Evolutionary conservation across 2,113 vertebrate genomes (phyloP).

Genomic region (Orthonyx spaldingii): DNA sequence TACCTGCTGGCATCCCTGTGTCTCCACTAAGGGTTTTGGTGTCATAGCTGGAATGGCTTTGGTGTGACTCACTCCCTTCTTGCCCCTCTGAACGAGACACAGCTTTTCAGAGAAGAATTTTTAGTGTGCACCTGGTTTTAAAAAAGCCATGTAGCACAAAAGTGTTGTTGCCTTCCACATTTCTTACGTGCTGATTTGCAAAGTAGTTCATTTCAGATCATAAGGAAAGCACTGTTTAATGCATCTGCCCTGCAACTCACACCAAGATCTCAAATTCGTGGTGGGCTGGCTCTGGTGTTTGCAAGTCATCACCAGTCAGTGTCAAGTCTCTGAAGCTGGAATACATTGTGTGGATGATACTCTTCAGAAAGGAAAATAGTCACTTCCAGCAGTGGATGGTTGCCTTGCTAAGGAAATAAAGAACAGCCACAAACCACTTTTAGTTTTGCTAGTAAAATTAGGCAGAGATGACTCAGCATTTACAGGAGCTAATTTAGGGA

Average conservation of each 20-base stretch:
- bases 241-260: background rate
- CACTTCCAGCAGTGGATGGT: background rate
- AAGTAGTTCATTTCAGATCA: background rate
- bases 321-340: background rate
- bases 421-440: background rate
- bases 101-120: background rate
- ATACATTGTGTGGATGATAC: fast-evolving
- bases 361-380: background rate
- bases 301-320: background rate
- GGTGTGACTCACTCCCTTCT: background rate
- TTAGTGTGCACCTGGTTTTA: background rate
- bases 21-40: background rate
- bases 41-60: background rate
- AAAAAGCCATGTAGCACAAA: background rate
- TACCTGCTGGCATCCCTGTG: background rate
- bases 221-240: background rate
- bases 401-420: background rate
- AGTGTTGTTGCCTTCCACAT: background rate
- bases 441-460: background rate
- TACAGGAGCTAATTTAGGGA: background rate
- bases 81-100: background rate
- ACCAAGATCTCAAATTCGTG: background rate
- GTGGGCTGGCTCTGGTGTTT: background rate
- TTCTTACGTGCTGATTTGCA: background rate
- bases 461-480: background rate